Conservation (phyloP, 37 sponge, comb jelly and placozoan genomes). For the Beroe ovata region DNA sequence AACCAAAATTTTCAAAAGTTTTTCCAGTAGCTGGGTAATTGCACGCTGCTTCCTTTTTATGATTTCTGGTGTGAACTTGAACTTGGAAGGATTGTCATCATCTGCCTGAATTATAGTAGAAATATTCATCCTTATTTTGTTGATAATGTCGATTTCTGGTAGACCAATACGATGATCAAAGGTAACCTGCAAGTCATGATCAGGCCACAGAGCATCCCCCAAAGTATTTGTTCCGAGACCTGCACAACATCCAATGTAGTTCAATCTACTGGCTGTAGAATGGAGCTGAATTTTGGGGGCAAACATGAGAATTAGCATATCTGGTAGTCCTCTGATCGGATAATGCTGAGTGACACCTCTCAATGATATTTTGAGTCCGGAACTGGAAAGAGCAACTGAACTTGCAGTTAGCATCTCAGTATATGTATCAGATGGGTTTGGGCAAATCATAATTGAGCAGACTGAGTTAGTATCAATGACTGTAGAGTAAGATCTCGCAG, state of each 20-base stretch:
- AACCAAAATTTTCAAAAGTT: not conserved
- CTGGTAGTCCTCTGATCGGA: conserved; percentile 9
- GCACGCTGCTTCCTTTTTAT: not conserved
- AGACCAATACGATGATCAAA: conserved; percentile 9
- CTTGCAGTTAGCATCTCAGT: conserved; percentile 45
- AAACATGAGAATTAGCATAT: conserved; percentile 33
- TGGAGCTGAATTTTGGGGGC: conserved; percentile 38
- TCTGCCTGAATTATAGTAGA: not conserved
- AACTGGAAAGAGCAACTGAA: conserved; percentile 8
- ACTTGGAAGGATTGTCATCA: conserved; percentile 1
- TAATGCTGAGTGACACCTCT: conserved; percentile 31
- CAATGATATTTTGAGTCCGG: not conserved
- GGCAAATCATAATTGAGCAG: conserved; percentile 16
- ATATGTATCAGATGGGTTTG: conserved; percentile 11
- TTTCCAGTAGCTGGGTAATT: not conserved
- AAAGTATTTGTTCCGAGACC: not conserved
- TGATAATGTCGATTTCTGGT: conserved; percentile 18
- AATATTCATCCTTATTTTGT: not conserved
- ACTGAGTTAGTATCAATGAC: conserved; percentile 2
- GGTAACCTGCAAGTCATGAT: conserved; percentile 38
- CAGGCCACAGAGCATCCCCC: conserved; percentile 38
- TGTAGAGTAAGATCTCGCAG: conserved; percentile 7
- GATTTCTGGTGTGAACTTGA: not conserved
- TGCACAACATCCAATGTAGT: conserved; percentile 28
- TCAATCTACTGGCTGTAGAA: conserved; percentile 21